phyloP scores from a whole-genome alignment of 1,140 invertebrate species.

The Hesperophylax magnus region DNA sequence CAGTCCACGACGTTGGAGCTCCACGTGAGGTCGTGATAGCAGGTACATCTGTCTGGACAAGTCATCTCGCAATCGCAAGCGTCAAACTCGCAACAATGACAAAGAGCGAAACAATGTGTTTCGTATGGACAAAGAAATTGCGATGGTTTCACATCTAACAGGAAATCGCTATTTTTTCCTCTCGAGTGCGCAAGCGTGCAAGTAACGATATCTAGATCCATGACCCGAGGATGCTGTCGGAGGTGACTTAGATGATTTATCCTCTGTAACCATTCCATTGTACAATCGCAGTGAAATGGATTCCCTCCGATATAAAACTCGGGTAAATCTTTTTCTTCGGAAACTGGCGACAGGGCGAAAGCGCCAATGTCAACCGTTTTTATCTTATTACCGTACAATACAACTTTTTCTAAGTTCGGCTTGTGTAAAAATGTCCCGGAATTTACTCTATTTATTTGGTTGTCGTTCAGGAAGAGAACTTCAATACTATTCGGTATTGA shows the following conservation, averaged over 20 bases:
- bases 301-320: constrained; percentile 87
- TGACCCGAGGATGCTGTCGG: constrained; percentile 85
- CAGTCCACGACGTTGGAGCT: constrained; percentile 93
- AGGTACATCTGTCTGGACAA: constrained; percentile 88
- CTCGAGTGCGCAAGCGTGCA: constrained; percentile 87
- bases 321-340: constrained; percentile 77
- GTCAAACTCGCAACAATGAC: constrained; percentile 93
- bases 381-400: constrained; percentile 83
- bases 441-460: constrained; percentile 79
- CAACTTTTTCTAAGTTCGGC: constrained; percentile 80
- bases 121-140: constrained; percentile 91
- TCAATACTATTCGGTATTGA: constrained; percentile 83
- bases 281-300: constrained; percentile 87
- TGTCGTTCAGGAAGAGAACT: constrained; percentile 83
- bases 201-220: constrained; percentile 88
- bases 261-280: constrained; percentile 87
- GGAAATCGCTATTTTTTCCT: constrained; percentile 75
- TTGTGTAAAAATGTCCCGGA: constrained; percentile 83
- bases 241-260: constrained; percentile 82
- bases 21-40: constrained; percentile 93
- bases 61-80: constrained; percentile 94
- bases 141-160: constrained; percentile 83
- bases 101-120: constrained; percentile 89
- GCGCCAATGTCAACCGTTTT: constrained; percentile 81
- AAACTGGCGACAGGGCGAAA: constrained; percentile 77